A percentile compares a stretch with the other conserved stretches of the same genome.
Evolutionary conservation across 2,797 vertebrate species (phyloP).

Genomic region (Acanthurus lineatus): DNA sequence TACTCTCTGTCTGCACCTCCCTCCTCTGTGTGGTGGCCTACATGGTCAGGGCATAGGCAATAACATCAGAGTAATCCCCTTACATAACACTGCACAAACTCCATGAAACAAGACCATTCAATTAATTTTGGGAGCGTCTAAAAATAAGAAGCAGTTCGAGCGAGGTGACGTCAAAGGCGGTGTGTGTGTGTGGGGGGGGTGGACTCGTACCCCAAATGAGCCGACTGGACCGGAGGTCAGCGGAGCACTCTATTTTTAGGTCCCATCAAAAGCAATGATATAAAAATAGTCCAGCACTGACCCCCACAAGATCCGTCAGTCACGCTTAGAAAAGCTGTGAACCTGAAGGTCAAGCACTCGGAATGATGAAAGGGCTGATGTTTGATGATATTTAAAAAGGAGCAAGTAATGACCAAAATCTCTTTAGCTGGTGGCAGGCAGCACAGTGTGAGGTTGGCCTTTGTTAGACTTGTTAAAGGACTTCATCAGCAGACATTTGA

Average conservation of each 20-base stretch:
- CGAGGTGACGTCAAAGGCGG: conserved; percentile 72
- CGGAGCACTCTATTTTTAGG: conserved; percentile 83
- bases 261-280: conserved; percentile 69
- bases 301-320: conserved; percentile 66
- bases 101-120: conserved; percentile 68
- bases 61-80: conserved; percentile 84
- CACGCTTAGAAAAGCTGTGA: conserved; percentile 73
- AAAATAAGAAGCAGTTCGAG: conserved; percentile 74
- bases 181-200: conserved; percentile 28
- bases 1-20: conserved; percentile 52
- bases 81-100: conserved; percentile 79
- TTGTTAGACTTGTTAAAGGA: conserved; percentile 68
- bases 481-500: conserved; percentile 58
- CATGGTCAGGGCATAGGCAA: conserved; percentile 64
- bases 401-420: conserved; percentile 82
- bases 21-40: conserved; percentile 61
- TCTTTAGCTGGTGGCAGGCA: conserved; percentile 75
- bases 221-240: conserved; percentile 65
- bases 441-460: conserved; percentile 71
- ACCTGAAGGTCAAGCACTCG: conserved; percentile 73
- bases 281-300: conserved; percentile 72
- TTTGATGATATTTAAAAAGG: conserved; percentile 80
- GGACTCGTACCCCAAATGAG: conserved; percentile 53
- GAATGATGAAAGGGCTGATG: conserved; percentile 73
- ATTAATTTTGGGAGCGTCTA: conserved; percentile 78